Percentiles rank a stretch among this genome's conserved stretches.
These are phyloP conservation scores for Agrochola litura DNA, from an alignment of 2,888 invertebrate genomes.

Conservation along the genomic window DNA sequence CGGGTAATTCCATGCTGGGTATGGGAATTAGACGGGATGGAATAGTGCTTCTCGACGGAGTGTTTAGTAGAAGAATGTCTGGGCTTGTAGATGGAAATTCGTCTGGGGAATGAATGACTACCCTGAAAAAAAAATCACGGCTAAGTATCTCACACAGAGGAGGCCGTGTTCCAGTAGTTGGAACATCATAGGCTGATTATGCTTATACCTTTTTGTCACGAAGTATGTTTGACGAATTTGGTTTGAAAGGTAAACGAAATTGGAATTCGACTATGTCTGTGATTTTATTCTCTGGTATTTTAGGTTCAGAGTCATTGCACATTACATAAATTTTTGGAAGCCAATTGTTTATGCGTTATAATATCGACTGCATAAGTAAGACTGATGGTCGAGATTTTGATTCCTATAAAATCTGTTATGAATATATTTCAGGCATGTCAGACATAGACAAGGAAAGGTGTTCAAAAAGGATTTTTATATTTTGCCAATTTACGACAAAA, in stretches of 20 bases:
- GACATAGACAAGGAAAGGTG: not conserved
- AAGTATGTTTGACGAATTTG: not conserved
- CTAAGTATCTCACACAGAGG: no score
- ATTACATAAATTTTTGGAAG: not conserved
- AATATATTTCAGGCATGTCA: not conserved
- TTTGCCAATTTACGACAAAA: constrained; percentile 23
- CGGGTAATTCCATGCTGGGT: constrained; percentile 2
- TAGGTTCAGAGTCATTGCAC: not conserved
- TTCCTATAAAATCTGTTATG: no score
- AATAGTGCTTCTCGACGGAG: not conserved
- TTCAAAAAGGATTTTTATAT: not conserved
- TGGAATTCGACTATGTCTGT: not conserved
- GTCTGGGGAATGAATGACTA: not conserved
- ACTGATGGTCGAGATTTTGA: not conserved
- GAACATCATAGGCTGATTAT: no score
- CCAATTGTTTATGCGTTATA: not conserved
- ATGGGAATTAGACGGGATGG: not conserved
- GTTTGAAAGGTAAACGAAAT: not conserved
- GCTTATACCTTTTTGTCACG: no score
- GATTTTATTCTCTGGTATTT: not conserved
- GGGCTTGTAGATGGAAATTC: not conserved
- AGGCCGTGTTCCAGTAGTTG: no score
- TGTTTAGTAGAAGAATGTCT: not conserved
- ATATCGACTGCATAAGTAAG: not conserved
- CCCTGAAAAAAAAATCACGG: no score